phyloP scores from a whole-genome alignment of 2,888 invertebrate species.

The Lithophane leautieri region DNA sequence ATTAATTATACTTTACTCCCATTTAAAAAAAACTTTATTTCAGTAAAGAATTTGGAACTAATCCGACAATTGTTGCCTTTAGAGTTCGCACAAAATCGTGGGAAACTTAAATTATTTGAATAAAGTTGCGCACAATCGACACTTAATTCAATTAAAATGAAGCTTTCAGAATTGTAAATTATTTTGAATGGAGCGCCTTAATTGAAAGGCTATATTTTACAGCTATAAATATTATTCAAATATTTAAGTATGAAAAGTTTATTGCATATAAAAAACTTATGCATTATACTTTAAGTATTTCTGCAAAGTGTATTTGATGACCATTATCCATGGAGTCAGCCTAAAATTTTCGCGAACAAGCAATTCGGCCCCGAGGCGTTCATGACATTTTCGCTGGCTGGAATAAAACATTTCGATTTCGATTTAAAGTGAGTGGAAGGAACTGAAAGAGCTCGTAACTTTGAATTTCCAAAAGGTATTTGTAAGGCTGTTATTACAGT shows the following conservation, averaged over 20 bases:
- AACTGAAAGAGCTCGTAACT: constrained; percentile 64
- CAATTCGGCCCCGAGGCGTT: constrained; percentile 83
- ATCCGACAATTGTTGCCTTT: constrained; percentile 38
- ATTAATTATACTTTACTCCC: neutral
- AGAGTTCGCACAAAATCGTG: constrained; percentile 35
- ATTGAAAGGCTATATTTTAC: constrained; percentile 11
- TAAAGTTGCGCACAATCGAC: constrained; percentile 53
- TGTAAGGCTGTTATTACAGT: constrained; percentile 33
- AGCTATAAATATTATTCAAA: constrained; percentile 14
- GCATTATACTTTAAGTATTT: constrained; percentile 34
- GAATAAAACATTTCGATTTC: constrained; percentile 86
- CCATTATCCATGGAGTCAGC: constrained; percentile 58
- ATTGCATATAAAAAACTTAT: constrained; percentile 34
- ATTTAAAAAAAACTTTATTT: constrained; percentile 8
- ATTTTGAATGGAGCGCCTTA: constrained; percentile 28
- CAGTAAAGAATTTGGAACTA: constrained; percentile 17
- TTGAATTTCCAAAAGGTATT: constrained; percentile 48
- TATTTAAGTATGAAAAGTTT: constrained; percentile 21
- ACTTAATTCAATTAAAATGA: constrained; percentile 53
- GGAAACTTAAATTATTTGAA: constrained; percentile 53
- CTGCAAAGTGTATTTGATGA: constrained; percentile 47
- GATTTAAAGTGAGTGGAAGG: constrained; percentile 77
- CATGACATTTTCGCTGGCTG: constrained; percentile 84
- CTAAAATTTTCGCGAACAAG: constrained; percentile 82
- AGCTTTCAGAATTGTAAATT: constrained; percentile 43